Base-by-base conservation (phyloP, 2,888 invertebrate species). In the Trichopria drosophilae region DNA sequence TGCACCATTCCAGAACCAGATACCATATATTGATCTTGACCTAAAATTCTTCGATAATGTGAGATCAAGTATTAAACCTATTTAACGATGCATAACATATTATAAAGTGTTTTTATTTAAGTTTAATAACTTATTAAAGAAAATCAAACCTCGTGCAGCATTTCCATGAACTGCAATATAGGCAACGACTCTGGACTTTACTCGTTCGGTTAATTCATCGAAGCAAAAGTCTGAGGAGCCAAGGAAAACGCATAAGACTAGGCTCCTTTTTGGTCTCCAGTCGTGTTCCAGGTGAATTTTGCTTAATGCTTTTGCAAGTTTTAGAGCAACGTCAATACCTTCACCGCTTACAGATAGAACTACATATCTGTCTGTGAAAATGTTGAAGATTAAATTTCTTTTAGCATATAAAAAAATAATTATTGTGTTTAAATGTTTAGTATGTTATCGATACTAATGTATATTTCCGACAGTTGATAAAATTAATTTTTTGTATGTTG, bases 1-100 rank as follows among this genome's bases (percentile, higher is more conserved):
- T 62, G 63, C n/a, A 69, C 61, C 51, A 72, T 60, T 12, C 72
- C 69, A 2, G 75, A 71, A 44, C 74, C 74, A 6, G 67, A 64
- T 1, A 65, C 57, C 1, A 58, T 49, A 22, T 69, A 62, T 12
- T 64, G 59, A 47, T 67, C 66, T 18, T 56, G 61, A 10, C 57
- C 72, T 72, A 43, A 24, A 51, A 59, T 19, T 18, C 13, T 2
- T 2, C 12, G 13, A 18, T 6, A 5, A 26, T 6, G 10, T 23
- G n/a, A n/a, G n/a, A n/a, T n/a, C n/a, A n/a, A n/a, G n/a, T n/a
- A n/a, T n/a, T n/a, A n/a, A n/a, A n/a, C n/a, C n/a, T n/a, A n/a
- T n/a, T n/a, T n/a, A n/a, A n/a, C n/a, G n/a, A n/a, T n/a, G n/a
- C n/a, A n/a, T n/a, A n/a, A 44, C 40, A 28, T 40, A 49, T 52